Conservation (phyloP, 2,888 invertebrate species). For the Augiades crinisus region DNA sequence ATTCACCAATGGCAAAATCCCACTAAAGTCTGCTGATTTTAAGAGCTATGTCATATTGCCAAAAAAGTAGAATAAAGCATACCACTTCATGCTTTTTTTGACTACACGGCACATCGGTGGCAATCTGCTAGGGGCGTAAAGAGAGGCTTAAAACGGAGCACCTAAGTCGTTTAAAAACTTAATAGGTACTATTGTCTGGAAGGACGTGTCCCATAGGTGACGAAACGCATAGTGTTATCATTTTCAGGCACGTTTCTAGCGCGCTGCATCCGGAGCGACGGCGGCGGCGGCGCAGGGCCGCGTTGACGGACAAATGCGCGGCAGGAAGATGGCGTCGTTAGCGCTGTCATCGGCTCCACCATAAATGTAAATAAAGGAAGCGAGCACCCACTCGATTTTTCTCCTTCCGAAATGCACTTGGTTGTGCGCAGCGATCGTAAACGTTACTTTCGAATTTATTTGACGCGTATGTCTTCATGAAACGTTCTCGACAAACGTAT, state of each 20-base stretch:
- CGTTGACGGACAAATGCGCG: slow-evolving; percentile 70
- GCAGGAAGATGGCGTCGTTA: slow-evolving; percentile 74
- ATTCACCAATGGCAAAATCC: too few species aligned
- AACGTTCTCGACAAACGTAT: not conserved
- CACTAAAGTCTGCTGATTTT: too few species aligned
- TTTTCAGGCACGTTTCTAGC: not conserved
- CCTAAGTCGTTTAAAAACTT: too few species aligned
- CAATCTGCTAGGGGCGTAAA: too few species aligned
- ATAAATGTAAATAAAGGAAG: slow-evolving; percentile 54
- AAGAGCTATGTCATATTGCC: too few species aligned
- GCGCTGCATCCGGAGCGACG: slow-evolving; percentile 62
- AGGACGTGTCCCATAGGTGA: not conserved
- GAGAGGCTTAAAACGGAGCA: too few species aligned
- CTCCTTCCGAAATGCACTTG: slow-evolving; percentile 45
- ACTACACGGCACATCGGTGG: too few species aligned
- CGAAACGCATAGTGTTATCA: slow-evolving; percentile 3
- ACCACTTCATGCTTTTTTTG: too few species aligned
- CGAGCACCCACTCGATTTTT: slow-evolving; percentile 43
- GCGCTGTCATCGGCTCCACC: slow-evolving; percentile 65
- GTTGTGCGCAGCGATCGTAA: slow-evolving; percentile 16
- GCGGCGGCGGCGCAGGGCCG: slow-evolving; percentile 40
- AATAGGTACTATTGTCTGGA: not conserved
- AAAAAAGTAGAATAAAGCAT: too few species aligned
- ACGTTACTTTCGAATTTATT: slow-evolving; percentile 12
- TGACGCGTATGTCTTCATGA: slow-evolving; percentile 9